phyloP scores from a whole-genome alignment of 1,140 invertebrate genomes.

The Phthorimaea operculella region DNA sequence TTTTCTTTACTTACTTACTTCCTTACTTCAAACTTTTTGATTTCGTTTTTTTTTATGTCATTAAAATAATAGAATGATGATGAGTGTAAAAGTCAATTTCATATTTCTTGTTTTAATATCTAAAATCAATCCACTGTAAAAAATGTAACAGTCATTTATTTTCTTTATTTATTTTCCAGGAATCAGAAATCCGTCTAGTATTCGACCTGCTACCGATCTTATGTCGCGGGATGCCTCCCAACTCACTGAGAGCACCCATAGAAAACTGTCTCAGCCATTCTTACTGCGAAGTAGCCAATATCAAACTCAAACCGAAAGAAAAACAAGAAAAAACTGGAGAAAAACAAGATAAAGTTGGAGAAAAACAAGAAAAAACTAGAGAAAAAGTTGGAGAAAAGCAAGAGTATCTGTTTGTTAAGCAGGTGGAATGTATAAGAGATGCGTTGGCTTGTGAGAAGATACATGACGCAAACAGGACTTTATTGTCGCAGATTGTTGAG shows the following conservation, averaged over 20 bases:
- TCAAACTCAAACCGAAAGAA: background rate
- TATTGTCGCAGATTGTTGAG: conserved; percentile 64
- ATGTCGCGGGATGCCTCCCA: conserved; percentile 44
- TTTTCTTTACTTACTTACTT: no score
- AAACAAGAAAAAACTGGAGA: background rate
- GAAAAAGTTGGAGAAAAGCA: conserved; percentile 6
- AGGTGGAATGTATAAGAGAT: conserved; percentile 33
- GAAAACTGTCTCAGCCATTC: conserved; percentile 33
- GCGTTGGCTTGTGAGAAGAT: conserved; percentile 63
- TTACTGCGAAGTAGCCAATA: conserved; percentile 12
- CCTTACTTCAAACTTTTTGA: no score
- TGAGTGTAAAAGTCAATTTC: no score
- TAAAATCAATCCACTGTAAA: no score
- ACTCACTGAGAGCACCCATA: conserved; percentile 33
- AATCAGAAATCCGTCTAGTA: conserved; percentile 37
- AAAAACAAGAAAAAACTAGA: background rate
- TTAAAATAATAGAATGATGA: no score
- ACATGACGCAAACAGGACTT: conserved; percentile 67
- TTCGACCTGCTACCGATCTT: conserved; percentile 46
- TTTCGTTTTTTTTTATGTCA: no score
- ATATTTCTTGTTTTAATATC: no score
- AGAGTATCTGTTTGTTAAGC: conserved; percentile 34
- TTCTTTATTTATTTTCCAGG: conserved; percentile 25
- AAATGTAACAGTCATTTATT: no score
- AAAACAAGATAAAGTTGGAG: background rate